Evolutionary conservation across 2,113 vertebrate species (phyloP).

Genomic region (Enhydra lutris): DNA sequence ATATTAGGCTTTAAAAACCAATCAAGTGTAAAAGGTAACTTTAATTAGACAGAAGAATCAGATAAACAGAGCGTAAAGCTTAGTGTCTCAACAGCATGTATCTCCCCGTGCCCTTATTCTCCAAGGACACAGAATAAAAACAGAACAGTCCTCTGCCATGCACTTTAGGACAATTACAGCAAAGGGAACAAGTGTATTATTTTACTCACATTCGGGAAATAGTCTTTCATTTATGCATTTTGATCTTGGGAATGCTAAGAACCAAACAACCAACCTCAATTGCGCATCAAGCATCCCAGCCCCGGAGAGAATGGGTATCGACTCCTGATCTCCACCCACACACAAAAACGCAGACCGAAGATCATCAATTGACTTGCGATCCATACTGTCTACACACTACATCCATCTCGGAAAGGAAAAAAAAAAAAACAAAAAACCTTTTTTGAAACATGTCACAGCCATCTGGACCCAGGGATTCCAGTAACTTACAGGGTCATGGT

Average conservation of each 20-base stretch:
- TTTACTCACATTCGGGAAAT: neutral
- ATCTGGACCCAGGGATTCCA: neutral
- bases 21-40: constrained; percentile 63
- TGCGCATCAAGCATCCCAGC: neutral
- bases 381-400: constrained; percentile 21
- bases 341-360: constrained; percentile 29
- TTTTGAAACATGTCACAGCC: neutral
- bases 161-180: neutral
- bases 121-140: neutral
- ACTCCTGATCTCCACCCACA: neutral
- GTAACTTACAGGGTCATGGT: neutral
- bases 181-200: neutral
- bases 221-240: neutral
- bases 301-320: constrained; percentile 26
- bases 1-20: constrained; percentile 72
- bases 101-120: constrained; percentile 4
- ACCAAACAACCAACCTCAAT: neutral
- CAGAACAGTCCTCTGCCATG: neutral
- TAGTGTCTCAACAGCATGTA: constrained; percentile 26
- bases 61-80: constrained; percentile 63
- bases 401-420: constrained; percentile 18
- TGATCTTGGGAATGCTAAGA: neutral
- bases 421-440: neutral
- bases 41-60: constrained; percentile 72
- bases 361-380: constrained; percentile 40